Evolutionary conservation across 92 coral and sea anemone species (phyloP).

Genomic region (Zoanthus gigantus): DNA sequence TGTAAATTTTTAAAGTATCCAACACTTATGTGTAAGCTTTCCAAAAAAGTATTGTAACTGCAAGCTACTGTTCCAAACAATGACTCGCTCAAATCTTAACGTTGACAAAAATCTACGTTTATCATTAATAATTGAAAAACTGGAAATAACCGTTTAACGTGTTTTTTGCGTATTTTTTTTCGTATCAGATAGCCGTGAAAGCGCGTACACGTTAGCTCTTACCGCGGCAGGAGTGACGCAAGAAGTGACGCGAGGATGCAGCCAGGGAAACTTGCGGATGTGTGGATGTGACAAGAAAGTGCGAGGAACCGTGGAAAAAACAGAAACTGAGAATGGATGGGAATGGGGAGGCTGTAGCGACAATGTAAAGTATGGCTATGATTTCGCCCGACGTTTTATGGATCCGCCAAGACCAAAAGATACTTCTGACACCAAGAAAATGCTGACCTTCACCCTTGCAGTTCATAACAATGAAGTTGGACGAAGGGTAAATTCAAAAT

Average conservation of each 20-base stretch:
- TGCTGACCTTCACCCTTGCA: constrained; percentile 30
- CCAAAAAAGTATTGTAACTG: background rate
- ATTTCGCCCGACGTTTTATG: constrained; percentile 73
- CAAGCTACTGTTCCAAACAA: background rate
- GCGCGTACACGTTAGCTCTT: constrained; percentile 84
- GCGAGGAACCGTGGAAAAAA: constrained; percentile 55
- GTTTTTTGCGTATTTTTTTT: background rate
- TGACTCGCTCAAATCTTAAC: background rate
- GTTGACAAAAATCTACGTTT: background rate
- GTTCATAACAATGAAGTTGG: constrained; percentile 91
- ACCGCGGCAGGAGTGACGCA: constrained; percentile 86
- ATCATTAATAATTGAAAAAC: background rate
- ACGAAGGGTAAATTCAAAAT: constrained; percentile 70
- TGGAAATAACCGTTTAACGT: background rate
- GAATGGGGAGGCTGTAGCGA: constrained; percentile 96
- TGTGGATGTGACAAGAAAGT: constrained; percentile 81
- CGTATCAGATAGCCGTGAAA: constrained; percentile 74
- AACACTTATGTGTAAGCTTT: background rate
- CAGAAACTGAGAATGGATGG: constrained; percentile 61
- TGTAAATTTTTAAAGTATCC: constrained; percentile 14
- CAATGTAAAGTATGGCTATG: constrained; percentile 67
- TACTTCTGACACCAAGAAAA: constrained; percentile 43
- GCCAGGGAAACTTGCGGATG: constrained; percentile 65
- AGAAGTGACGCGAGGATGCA: constrained; percentile 83
- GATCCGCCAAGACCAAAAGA: constrained; percentile 68